Evolutionary conservation across 2,888 invertebrate species (phyloP).

Genomic region (Diplazon laetatorius): DNA sequence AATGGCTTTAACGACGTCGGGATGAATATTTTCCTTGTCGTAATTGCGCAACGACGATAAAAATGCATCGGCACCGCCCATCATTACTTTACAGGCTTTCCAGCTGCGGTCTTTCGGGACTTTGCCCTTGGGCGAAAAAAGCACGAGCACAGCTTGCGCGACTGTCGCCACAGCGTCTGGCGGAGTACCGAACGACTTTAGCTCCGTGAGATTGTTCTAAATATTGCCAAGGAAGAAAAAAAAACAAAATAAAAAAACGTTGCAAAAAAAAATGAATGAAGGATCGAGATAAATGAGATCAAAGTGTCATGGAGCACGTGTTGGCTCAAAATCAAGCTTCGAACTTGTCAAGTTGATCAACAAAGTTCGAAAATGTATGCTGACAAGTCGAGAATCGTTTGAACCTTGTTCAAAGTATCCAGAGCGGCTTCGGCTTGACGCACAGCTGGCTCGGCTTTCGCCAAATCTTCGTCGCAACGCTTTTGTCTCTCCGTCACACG

Average conservation of each 20-base stretch:
- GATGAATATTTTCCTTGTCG: slow-evolving; percentile 96
- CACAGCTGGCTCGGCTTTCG: slow-evolving; percentile 95
- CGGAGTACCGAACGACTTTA: slow-evolving; percentile 96
- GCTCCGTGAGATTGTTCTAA: slow-evolving; percentile 93
- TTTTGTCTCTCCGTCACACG: slow-evolving; percentile 93
- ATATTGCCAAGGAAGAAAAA: slow-evolving; percentile 31
- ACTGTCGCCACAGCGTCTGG: slow-evolving; percentile 95
- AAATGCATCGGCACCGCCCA: slow-evolving; percentile 95
- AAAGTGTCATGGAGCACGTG: slow-evolving; percentile 24
- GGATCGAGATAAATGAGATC: too few relatives aligned
- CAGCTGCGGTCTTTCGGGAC: slow-evolving; percentile 96
- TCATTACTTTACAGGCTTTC: slow-evolving; percentile 95
- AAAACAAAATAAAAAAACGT: slow-evolving; percentile 18
- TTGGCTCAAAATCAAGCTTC: slow-evolving; percentile 14
- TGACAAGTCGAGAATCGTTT: slow-evolving; percentile 22
- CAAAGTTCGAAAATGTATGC: slow-evolving; percentile 3
- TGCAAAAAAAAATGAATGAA: too few relatives aligned
- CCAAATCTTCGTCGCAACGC: slow-evolving; percentile 94
- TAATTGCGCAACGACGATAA: slow-evolving; percentile 92
- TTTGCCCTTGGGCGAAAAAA: slow-evolving; percentile 91
- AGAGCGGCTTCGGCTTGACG: slow-evolving; percentile 95
- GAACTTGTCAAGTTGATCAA: slow-evolving; percentile 16
- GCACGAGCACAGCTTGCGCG: slow-evolving; percentile 92
- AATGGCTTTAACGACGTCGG: slow-evolving; percentile 92
- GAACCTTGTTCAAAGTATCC: slow-evolving; percentile 94